Evolutionary conservation across 2,888 invertebrate species (phyloP).

Genomic region (Anoncus sp.): DNA sequence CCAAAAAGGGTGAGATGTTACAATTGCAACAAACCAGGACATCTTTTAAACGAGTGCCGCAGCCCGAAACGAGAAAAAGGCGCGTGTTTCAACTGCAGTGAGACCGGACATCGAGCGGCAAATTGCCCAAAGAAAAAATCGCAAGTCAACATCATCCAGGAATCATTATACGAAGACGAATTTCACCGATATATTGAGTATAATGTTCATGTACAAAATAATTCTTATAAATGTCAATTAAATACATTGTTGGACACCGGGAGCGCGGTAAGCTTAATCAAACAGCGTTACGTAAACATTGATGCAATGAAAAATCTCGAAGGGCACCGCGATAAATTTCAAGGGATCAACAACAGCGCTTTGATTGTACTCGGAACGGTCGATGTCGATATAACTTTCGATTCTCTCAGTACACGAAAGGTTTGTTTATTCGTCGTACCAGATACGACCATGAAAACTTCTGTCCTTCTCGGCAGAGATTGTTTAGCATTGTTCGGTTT

Average conservation of each 20-base stretch:
- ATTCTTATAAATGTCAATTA: slow-evolving; percentile 16
- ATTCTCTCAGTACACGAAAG: slow-evolving; percentile 3
- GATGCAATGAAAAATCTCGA: slow-evolving; percentile 25
- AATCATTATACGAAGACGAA: slow-evolving; percentile 26
- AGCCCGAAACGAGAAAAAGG: slow-evolving; percentile 11
- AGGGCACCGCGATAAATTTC: slow-evolving; percentile 3
- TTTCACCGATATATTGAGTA: slow-evolving; percentile 41
- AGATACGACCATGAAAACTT: slow-evolving; percentile 51
- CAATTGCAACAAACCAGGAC: slow-evolving; percentile 29
- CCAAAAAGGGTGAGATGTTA: slow-evolving; percentile 14
- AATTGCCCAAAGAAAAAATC: slow-evolving; percentile 22
- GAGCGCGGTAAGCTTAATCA: slow-evolving; percentile 55
- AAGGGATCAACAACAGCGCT: slow-evolving; percentile 26
- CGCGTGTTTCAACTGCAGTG: slow-evolving; percentile 34
- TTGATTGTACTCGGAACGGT: slow-evolving; percentile 43
- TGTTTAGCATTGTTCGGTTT: slow-evolving; percentile 32
- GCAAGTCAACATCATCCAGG: slow-evolving; percentile 39
- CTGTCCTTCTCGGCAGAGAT: slow-evolving; percentile 44
- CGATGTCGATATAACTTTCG: slow-evolving; percentile 18
- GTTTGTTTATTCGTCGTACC: slow-evolving; percentile 51
- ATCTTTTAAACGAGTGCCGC: slow-evolving; percentile 12
- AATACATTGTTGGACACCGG: slow-evolving; percentile 55
- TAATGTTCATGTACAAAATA: slow-evolving; percentile 8
- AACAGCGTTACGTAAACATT: slow-evolving; percentile 35
- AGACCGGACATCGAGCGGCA: slow-evolving; percentile 2